phyloP scores from a whole-genome alignment of 2,888 invertebrate species.

The Uloborus plumipes region DNA sequence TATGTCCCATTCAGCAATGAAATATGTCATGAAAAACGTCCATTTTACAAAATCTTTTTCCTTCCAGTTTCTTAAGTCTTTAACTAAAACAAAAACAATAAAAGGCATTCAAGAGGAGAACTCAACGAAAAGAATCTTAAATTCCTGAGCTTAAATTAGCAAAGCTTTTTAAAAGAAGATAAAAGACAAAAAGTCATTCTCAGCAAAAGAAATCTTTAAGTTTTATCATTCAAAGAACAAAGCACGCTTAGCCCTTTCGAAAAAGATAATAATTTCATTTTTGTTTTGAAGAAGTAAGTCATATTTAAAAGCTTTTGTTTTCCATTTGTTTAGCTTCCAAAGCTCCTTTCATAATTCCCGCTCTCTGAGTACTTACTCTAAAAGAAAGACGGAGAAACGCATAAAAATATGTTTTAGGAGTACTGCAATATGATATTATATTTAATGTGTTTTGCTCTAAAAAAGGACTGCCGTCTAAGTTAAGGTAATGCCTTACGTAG shows the following conservation, averaged over 20 bases:
- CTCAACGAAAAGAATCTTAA: conserved; percentile 14
- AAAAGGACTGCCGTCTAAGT: too few species aligned
- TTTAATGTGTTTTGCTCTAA: too few species aligned
- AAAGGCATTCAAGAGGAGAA: conserved; percentile 5
- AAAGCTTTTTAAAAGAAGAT: conserved; percentile 13
- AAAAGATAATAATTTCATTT: conserved; percentile 30
- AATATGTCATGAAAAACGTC: neutral
- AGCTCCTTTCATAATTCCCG: too few species aligned
- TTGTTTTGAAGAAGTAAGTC: conserved; percentile 9
- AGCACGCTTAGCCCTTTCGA: conserved; percentile 14
- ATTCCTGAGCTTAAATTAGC: conserved; percentile 23
- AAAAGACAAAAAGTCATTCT: conserved; percentile 14
- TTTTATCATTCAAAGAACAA: conserved; percentile 21
- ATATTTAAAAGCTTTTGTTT: conserved; percentile 19
- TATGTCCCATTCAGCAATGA: neutral
- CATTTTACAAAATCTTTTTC: neutral
- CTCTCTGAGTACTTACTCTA: too few species aligned
- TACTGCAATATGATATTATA: too few species aligned
- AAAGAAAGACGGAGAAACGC: too few species aligned
- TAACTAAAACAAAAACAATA: conserved; percentile 19
- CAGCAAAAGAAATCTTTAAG: conserved; percentile 23
- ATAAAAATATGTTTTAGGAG: too few species aligned
- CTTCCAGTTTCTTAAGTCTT: neutral
- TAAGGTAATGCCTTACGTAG: too few species aligned
- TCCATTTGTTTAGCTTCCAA: too few species aligned